phyloP scores from a whole-genome alignment of 2,113 vertebrate species.

The Psilopsiagon aymara region DNA sequence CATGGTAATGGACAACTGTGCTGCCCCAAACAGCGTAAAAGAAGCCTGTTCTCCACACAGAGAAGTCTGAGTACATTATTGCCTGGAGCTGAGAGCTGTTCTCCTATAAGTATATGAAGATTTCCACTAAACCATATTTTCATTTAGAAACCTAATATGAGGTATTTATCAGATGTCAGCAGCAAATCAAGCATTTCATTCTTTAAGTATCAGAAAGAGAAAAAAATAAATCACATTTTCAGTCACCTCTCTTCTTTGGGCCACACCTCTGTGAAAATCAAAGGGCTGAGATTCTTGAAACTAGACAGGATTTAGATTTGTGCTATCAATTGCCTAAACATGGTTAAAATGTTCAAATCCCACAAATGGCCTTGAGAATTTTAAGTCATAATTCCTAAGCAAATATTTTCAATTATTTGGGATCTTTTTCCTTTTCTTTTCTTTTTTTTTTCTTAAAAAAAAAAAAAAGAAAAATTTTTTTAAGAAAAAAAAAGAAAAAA shows the following conservation, averaged over 20 bases:
- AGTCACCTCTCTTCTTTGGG: background rate
- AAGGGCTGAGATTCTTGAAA: background rate
- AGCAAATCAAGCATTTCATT: background rate
- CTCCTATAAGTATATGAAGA: background rate
- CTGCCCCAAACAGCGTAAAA: background rate
- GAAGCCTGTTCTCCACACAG: background rate
- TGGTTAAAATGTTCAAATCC: background rate
- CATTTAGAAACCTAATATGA: background rate
- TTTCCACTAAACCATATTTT: background rate
- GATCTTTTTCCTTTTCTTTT: no score
- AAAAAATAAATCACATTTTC: rapidly evolving
- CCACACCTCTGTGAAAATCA: background rate
- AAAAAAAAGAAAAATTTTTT: no score
- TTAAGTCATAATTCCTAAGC: background rate
- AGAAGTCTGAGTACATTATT: background rate
- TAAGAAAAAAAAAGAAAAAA: no score
- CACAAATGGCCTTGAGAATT: background rate
- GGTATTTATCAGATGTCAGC: background rate
- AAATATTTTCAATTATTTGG: background rate
- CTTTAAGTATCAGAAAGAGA: background rate
- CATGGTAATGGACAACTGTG: rapidly evolving
- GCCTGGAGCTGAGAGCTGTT: background rate
- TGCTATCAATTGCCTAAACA: background rate
- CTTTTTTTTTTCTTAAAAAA: background rate
- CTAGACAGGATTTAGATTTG: background rate